Base-by-base conservation (phyloP, 1,140 invertebrate species). In the Drusus annulatus region DNA sequence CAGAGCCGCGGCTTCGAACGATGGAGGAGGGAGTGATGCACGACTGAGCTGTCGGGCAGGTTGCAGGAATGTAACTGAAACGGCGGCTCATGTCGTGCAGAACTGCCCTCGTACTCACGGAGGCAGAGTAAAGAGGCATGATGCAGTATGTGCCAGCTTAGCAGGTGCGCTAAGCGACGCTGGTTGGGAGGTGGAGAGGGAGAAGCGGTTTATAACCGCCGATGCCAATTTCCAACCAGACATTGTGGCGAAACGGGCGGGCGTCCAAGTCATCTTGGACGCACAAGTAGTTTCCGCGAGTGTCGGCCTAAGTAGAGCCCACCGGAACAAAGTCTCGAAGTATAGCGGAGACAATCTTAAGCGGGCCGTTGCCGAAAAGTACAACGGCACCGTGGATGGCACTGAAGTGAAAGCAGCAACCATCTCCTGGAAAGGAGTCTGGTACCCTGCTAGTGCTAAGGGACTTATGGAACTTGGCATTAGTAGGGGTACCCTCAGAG, bases 41-140 rank as follows among this genome's bases (percentile, higher is more conserved):
- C 52, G 17, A 50, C 23, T 80, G 19, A 15, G 21, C 17, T 89
- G 87, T 80, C 78, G 86, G 31, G 85, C 86, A 1, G 85, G 86
- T 0, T 88, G 86, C 82, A 28, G 1, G 1, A 7, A 45, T 13
- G 25, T 2, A 1, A 80, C 60, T 17, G 87, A 89, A 69, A 88
- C 87, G 0, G 76, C 85, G 0, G 84, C 85, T 17, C 88, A 89
- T 58, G 79, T 85, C 10, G 82, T 89, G 3, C 86, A 89, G 69
- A 74, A 76, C 5, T 90, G 88, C 76, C 81, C 81, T 36, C 52
- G 87, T 45, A 86, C 86, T 0, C 86, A 89, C 76, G 84, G 84
- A 17, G 84, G 84, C 3, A 79, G 86, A 0, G 85, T 89, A 10
- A 19, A 78, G 15, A 80, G 87, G 10, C 88, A 89, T 6, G 28